Evolutionary conservation across 2,888 invertebrate species (phyloP).

Genomic region (Lochmaea capreae): DNA sequence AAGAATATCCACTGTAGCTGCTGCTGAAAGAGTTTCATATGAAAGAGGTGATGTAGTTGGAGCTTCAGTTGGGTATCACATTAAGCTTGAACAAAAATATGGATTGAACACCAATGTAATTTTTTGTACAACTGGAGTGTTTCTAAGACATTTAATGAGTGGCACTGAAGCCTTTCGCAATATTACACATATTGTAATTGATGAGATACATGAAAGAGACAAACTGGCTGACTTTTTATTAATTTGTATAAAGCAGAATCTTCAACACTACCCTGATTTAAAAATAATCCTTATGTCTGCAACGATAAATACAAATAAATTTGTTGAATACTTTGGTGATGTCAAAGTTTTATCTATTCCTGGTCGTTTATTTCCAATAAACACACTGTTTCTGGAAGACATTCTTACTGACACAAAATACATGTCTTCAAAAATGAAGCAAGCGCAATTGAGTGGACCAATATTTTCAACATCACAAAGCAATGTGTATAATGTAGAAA

Average conservation of each 20-base stretch:
- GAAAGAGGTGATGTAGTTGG: constrained; percentile 71
- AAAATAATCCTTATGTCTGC: constrained; percentile 95
- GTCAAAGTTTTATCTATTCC: constrained; percentile 83
- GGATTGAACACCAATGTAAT: constrained; percentile 84
- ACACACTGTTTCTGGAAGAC: constrained; percentile 84
- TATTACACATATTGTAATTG: constrained; percentile 89
- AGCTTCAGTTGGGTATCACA: constrained; percentile 77
- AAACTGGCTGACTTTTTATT: constrained; percentile 93
- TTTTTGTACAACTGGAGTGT: constrained; percentile 92
- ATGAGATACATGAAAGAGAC: constrained; percentile 97
- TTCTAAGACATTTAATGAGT: constrained; percentile 88
- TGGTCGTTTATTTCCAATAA: constrained; percentile 80
- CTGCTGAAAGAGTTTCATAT: constrained; percentile 84
- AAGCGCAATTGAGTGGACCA: constrained; percentile 46
- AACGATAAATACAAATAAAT: constrained; percentile 85
- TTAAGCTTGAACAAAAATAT: constrained; percentile 87
- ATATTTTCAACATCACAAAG: not conserved
- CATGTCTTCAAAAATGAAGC: constrained; percentile 53
- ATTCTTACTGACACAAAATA: constrained; percentile 74
- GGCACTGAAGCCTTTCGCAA: constrained; percentile 76
- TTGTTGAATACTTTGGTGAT: constrained; percentile 85
- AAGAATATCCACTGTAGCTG: constrained; percentile 84
- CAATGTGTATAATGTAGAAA: constrained; percentile 12
- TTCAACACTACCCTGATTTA: constrained; percentile 77
- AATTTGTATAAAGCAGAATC: constrained; percentile 82